Conservation (phyloP, 1,140 invertebrate species). For the Drosophila parabipectinata region DNA sequence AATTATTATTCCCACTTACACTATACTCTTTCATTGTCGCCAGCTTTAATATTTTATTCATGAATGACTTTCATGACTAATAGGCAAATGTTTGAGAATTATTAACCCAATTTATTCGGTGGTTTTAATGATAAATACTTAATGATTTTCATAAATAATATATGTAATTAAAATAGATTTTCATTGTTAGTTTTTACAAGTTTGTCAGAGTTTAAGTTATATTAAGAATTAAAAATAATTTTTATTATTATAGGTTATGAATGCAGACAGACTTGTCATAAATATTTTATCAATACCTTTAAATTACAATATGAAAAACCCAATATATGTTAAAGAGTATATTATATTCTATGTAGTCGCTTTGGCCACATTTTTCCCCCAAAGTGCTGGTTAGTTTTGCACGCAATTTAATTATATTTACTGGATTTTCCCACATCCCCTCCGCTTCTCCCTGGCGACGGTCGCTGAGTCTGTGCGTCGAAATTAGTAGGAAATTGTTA, state of each 20-base stretch:
- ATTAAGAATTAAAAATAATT: no score
- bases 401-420: slow-evolving; percentile 80
- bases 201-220: background rate
- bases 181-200: background rate
- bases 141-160: background rate
- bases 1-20: slow-evolving; percentile 22
- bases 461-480: slow-evolving; percentile 29
- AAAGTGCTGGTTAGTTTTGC: slow-evolving; percentile 59
- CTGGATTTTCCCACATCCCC: slow-evolving; percentile 31
- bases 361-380: background rate
- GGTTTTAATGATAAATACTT: background rate
- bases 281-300: no score
- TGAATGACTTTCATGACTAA: background rate
- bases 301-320: background rate
- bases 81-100: background rate
- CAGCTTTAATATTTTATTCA: background rate
- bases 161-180: background rate
- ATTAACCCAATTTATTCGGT: background rate
- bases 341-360: no score
- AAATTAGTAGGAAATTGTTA: slow-evolving; percentile 81
- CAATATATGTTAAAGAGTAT: slow-evolving; percentile 14
- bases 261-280: no score
- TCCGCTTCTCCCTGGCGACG: slow-evolving; percentile 2
- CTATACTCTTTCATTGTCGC: slow-evolving; percentile 7
- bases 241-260: no score